A percentile compares a stretch with the other conserved stretches of the same genome.
Evolutionary conservation across 2,888 invertebrate genomes (phyloP).

Genomic region (Chironomus riparius): DNA sequence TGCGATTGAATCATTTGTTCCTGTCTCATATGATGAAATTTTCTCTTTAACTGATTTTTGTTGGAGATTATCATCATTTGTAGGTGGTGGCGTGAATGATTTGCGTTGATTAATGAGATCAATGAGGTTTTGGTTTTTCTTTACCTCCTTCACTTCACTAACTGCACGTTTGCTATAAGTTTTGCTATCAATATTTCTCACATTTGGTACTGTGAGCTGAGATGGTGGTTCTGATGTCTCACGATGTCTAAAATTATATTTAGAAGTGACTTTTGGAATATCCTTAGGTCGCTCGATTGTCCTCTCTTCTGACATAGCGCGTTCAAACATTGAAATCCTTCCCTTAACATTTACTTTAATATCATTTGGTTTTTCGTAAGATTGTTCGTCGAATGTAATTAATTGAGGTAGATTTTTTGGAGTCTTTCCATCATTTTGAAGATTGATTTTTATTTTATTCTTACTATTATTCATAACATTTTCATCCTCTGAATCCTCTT

Average conservation of each 20-base stretch:
- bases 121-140: conserved; percentile 11
- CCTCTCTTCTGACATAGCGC: background rate
- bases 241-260: conserved; percentile 5
- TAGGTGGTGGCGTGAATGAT: background rate
- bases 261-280: background rate
- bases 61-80: background rate
- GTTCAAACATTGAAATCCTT: conserved; percentile 18
- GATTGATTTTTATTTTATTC: background rate
- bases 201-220: background rate
- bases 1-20: conserved; percentile 33
- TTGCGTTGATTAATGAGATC: conserved; percentile 14
- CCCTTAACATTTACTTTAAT: conserved; percentile 21
- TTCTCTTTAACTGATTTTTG: background rate
- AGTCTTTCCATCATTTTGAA: background rate
- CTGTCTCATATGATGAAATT: conserved; percentile 31
- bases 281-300: background rate
- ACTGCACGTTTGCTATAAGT: background rate
- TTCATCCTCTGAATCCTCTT: conserved; percentile 24
- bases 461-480: background rate
- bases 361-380: background rate
- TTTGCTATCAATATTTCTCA: background rate
- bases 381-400: background rate
- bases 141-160: conserved; percentile 17
- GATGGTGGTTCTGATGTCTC: conserved; percentile 17
- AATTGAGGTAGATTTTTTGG: background rate